Percentiles rank a stretch among this genome's conserved stretches.
phyloP scores from a whole-genome alignment of 2,113 vertebrate genomes.

The Pseudorectes ferrugineus region DNA sequence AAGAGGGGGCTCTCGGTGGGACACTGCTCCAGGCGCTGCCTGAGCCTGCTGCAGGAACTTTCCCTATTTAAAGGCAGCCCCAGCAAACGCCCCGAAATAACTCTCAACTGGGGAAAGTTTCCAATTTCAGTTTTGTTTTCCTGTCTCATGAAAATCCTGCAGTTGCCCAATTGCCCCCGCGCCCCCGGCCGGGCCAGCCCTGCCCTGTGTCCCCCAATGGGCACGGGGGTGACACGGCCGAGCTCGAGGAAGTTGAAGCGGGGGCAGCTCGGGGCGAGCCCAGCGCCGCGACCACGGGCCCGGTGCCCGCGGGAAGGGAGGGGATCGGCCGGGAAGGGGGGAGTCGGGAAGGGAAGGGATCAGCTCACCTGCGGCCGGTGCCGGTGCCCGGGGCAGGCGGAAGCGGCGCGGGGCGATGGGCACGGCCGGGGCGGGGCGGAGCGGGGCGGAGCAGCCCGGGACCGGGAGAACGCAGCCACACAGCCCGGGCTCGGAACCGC shows the following conservation, averaged over 20 bases:
- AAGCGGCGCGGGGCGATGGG: neutral
- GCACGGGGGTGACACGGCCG: neutral
- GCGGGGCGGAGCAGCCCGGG: too few relatives aligned
- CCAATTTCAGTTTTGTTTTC: neutral
- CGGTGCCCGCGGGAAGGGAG: neutral
- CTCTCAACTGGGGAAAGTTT: neutral
- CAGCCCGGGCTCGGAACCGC: neutral
- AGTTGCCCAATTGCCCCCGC: neutral
- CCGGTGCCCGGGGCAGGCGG: neutral
- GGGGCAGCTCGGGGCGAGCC: neutral
- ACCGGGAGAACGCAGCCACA: too few relatives aligned
- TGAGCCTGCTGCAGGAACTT: neutral
- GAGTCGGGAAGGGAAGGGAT: neutral
- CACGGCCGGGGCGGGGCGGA: neutral
- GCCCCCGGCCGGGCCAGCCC: neutral
- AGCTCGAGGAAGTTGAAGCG: neutral
- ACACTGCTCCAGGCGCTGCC: rapidly evolving
- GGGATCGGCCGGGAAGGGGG: neutral
- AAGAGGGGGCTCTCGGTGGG: rapidly evolving
- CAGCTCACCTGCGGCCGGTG: neutral
- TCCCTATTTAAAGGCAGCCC: neutral
- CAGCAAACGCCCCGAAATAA: neutral
- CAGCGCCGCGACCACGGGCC: neutral
- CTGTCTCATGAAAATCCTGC: neutral
- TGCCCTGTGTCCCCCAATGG: rapidly evolving